Percentiles rank a stretch among this genome's conserved stretches.
phyloP scores from a whole-genome alignment of 2,797 vertebrate species.

The Peromyscus eremicus region DNA sequence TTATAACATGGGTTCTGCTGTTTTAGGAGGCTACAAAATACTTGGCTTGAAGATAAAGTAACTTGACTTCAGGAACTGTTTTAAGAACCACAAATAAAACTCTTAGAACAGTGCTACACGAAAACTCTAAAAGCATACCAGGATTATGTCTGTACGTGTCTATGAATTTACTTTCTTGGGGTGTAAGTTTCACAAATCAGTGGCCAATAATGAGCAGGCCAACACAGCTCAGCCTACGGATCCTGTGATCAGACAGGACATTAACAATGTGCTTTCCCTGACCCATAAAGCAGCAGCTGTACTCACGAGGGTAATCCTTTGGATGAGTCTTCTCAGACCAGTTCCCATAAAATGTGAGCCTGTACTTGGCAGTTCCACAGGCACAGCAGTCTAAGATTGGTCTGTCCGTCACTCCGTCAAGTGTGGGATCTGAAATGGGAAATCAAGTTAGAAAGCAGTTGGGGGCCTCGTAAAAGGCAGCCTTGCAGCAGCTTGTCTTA shows the following conservation, averaged over 20 bases:
- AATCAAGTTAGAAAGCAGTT: slow-evolving; percentile 20
- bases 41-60: slow-evolving; percentile 22
- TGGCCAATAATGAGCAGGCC: not conserved
- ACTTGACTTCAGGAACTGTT: not conserved
- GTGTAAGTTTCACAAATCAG: not conserved
- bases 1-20: not conserved
- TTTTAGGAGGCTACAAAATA: not conserved
- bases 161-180: not conserved
- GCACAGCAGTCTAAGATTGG: slow-evolving; percentile 95
- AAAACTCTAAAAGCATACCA: slow-evolving; percentile 4
- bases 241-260: not conserved
- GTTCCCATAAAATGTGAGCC: slow-evolving; percentile 97
- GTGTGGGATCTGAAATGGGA: slow-evolving; percentile 88
- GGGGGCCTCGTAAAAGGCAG: not conserved
- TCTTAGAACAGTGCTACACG: slow-evolving; percentile 2
- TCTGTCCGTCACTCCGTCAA: slow-evolving; percentile 90
- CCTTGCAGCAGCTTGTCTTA: not conserved
- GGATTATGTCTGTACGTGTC: not conserved
- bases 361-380: slow-evolving; percentile 98
- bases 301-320: slow-evolving; percentile 98
- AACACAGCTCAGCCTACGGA: not conserved
- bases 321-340: slow-evolving; percentile 98
- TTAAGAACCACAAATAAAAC: slow-evolving; percentile 53
- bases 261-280: not conserved
- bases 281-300: slow-evolving; percentile 24